Evolutionary conservation across 2,797 vertebrate genomes (phyloP), one percentile per base, ranked within the genome.

Genomic region (Trachurus trachurus): DNA sequence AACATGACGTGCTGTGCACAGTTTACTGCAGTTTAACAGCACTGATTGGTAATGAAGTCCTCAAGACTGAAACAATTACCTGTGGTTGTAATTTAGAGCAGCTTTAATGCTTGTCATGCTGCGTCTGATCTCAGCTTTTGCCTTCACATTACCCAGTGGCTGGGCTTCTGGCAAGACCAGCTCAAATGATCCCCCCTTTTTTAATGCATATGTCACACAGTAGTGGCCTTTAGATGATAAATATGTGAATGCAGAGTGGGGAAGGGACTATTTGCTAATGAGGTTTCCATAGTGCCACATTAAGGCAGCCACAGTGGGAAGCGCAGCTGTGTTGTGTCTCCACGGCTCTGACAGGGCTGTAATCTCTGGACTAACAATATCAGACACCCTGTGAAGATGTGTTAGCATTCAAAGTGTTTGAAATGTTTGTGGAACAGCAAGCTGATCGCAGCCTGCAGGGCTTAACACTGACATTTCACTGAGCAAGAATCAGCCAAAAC

Each of bases 361-460:
- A 94, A 95, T 94, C 92, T 93, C 89, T 88, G 86, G 84, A 87
- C 90, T 93, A 92, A 92, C 86, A 90, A 93, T 87, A 93, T 89
- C 89, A 92, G 91, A 91, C 90, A 80, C 88, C 91, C 91, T 79
- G 91, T 87, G 91, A 92, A 93, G 92, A 91, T 59, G 68, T 81
- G 87, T 88, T 87, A 89, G 83, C 88, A 81, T 94, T 88, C 90
- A 84, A 59, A 90, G 89, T 70, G 87, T 88, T 89, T 89, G 83
- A 88, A 88, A 88, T 90, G 91, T 90, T 90, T 88, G 88, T 62
- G 75, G 82, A 90, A 80, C 84, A 68, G 77, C 71, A 31, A 85
- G 88, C 77, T 80, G 59, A 65, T 85, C 65, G 78, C 71, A 75
- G 76, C 75, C 19, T 57, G 78, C 74, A 17, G 62, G 66, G 70